A percentile compares a stretch with the other conserved stretches of the same genome.
Conservation (phyloP, 1,140 invertebrate species). For the Campodea augens region DNA sequence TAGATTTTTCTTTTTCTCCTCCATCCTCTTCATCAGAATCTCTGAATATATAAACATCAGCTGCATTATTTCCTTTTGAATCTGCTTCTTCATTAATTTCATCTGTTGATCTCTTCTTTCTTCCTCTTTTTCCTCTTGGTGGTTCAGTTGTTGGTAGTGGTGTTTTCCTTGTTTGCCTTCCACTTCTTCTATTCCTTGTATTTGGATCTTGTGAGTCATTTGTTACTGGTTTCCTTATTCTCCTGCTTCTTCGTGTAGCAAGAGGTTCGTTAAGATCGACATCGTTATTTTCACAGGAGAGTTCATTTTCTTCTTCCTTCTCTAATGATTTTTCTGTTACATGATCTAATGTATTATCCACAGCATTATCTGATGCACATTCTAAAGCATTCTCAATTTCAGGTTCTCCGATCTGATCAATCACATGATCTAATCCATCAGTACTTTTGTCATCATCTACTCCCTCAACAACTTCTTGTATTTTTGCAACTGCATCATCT, state of each 20-base stretch:
- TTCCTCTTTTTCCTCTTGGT: background rate
- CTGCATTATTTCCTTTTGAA: constrained; percentile 2
- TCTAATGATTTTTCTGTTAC: background rate
- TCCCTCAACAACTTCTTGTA: background rate
- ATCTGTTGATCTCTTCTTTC: background rate
- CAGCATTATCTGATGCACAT: background rate
- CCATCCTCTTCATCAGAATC: constrained; percentile 17
- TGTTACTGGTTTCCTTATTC: background rate
- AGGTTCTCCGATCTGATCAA: background rate
- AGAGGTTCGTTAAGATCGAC: background rate
- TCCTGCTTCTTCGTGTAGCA: background rate
- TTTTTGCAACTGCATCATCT: background rate
- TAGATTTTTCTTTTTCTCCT: background rate
- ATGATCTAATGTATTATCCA: background rate
- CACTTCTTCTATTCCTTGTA: background rate
- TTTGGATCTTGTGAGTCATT: background rate
- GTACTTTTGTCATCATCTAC: background rate
- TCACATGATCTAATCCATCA: background rate
- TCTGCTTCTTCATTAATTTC: background rate
- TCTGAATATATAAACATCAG: constrained; percentile 17
- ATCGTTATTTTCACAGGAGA: background rate
- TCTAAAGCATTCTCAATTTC: background rate
- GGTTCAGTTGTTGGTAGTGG: background rate
- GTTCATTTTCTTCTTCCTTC: background rate
- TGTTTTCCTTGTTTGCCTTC: background rate